A percentile compares a stretch with the other conserved stretches of the same genome.
Conservation (phyloP, 2,888 invertebrate genomes). For the Drosophila planitibia region DNA sequence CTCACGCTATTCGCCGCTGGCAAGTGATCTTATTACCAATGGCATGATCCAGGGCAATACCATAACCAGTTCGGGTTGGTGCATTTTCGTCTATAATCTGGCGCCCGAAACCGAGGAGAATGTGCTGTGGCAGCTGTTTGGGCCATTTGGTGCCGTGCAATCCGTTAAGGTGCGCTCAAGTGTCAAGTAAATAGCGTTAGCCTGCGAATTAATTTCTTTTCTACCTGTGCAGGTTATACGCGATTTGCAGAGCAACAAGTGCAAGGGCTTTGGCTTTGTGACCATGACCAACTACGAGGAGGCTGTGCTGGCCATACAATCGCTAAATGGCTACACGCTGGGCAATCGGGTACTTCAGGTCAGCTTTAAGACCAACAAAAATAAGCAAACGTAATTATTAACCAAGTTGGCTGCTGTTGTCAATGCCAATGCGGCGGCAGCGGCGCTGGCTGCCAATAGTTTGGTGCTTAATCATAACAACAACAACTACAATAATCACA, state of each 20-base stretch:
- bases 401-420: slow-evolving; percentile 84
- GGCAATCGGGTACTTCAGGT: slow-evolving; percentile 98
- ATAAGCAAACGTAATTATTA: slow-evolving; percentile 88
- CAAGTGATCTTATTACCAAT: slow-evolving; percentile 91
- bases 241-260: slow-evolving; percentile 97
- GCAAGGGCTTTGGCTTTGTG: slow-evolving; percentile 99
- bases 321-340: slow-evolving; percentile 97
- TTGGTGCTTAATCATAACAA: slow-evolving; percentile 63
- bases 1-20: slow-evolving; percentile 93
- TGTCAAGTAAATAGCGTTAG: neutral
- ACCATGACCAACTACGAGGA: slow-evolving; percentile 99
- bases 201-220: slow-evolving; percentile 14
- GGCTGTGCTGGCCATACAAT: slow-evolving; percentile 97
- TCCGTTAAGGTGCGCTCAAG: slow-evolving; percentile 93
- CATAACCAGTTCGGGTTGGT: slow-evolving; percentile 92
- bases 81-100: slow-evolving; percentile 97
- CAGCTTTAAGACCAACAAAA: slow-evolving; percentile 97
- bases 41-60: slow-evolving; percentile 94
- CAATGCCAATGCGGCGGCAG: slow-evolving; percentile 78
- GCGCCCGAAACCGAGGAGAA: slow-evolving; percentile 98
- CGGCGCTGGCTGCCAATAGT: slow-evolving; percentile 73
- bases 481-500: slow-evolving; percentile 26
- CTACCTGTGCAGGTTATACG: slow-evolving; percentile 89
- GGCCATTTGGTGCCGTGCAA: slow-evolving; percentile 98
- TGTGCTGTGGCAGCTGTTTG: slow-evolving; percentile 98